Evolutionary conservation across 2,113 vertebrate genomes (phyloP).

Genomic region (Thinocorus orbignyianus): DNA sequence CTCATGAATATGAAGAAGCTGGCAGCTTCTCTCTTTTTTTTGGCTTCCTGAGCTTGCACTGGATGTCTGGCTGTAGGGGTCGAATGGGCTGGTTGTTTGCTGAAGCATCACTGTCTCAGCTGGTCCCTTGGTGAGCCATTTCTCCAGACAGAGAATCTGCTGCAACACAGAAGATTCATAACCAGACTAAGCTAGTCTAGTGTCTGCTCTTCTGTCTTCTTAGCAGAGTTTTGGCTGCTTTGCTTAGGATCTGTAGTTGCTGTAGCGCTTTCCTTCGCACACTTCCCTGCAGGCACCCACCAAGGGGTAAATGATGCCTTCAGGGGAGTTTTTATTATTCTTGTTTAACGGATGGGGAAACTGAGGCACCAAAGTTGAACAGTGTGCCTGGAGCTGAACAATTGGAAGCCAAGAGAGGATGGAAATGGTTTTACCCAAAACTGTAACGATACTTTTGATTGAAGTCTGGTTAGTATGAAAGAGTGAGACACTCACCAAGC

Average conservation of each 20-base stretch:
- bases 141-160: neutral
- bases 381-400: neutral
- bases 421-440: neutral
- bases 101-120: neutral
- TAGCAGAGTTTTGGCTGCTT: neutral
- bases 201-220: neutral
- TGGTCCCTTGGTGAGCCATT: neutral
- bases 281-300: neutral
- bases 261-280: neutral
- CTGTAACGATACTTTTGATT: neutral
- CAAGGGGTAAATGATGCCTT: neutral
- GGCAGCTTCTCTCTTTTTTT: neutral
- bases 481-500: neutral
- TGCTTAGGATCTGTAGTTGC: neutral
- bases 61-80: neutral
- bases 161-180: neutral
- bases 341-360: neutral
- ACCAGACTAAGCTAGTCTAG: neutral
- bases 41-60: neutral
- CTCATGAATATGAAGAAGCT: slow-evolving; percentile 56
- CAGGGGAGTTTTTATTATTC: neutral
- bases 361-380: neutral
- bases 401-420: neutral
- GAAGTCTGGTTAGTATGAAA: neutral
- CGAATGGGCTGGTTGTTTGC: neutral